phyloP scores from a whole-genome alignment of 2,888 invertebrate species.

The Abscondita cerata region DNA sequence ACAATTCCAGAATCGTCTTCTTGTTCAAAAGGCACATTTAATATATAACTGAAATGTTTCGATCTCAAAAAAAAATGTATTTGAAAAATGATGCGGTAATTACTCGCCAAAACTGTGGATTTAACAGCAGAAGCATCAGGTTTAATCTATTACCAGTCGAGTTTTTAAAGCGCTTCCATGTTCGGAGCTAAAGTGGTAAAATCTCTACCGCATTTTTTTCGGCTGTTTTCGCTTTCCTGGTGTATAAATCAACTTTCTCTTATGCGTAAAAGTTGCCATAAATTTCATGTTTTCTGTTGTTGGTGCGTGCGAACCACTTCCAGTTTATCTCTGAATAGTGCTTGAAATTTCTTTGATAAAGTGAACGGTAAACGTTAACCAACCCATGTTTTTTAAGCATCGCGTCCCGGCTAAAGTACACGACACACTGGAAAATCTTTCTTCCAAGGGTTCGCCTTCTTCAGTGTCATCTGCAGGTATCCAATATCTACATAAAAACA shows the following conservation, averaged over 20 bases:
- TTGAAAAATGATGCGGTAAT: background rate
- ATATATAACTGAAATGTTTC: conserved; percentile 74
- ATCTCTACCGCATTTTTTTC: conserved; percentile 72
- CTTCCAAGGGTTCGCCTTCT: conserved; percentile 62
- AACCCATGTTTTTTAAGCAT: conserved; percentile 98
- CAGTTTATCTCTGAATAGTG: conserved; percentile 85
- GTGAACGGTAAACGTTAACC: conserved; percentile 99
- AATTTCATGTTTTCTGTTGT: conserved; percentile 99
- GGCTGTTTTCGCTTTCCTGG: conserved; percentile 76
- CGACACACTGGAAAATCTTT: conserved; percentile 90
- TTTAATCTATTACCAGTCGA: conserved; percentile 86
- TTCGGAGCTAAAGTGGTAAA: conserved; percentile 60
- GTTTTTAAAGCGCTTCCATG: conserved; percentile 93
- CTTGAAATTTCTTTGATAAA: conserved; percentile 89
- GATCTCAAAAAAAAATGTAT: background rate
- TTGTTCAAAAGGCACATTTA: conserved; percentile 92
- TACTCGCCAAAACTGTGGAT: conserved; percentile 91
- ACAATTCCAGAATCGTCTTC: conserved; percentile 88
- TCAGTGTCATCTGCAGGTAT: conserved; percentile 69
- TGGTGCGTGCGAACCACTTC: conserved; percentile 97
- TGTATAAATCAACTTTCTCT: conserved; percentile 90
- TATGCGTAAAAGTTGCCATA: conserved; percentile 96
- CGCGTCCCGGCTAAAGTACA: conserved; percentile 99
- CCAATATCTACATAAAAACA: conserved; percentile 97
- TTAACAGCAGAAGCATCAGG: conserved; percentile 87